These are phyloP conservation scores for Babylonia areolata DNA, from an alignment of 1,140 invertebrate species.

Conservation along the genomic window DNA sequence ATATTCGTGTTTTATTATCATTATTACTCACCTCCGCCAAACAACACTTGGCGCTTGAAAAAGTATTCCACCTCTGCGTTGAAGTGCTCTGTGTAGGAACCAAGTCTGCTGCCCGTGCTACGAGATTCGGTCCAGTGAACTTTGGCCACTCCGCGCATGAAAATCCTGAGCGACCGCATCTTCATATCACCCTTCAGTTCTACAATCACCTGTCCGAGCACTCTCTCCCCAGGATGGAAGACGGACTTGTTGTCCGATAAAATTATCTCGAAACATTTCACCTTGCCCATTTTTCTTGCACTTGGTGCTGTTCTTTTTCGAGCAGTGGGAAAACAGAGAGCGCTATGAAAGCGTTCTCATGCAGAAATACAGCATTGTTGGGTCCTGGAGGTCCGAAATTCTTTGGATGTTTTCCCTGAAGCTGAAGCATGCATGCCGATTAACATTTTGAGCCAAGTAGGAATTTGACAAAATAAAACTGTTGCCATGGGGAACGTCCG, in stretches of 20 bases:
- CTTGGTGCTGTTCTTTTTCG: neutral
- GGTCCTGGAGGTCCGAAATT: constrained; percentile 34
- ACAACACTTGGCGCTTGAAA: constrained; percentile 76
- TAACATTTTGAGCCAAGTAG: constrained; percentile 38
- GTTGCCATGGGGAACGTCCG: constrained; percentile 11
- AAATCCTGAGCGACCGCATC: constrained; percentile 76
- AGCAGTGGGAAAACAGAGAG: neutral
- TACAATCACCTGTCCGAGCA: constrained; percentile 76
- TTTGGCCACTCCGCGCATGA: constrained; percentile 77
- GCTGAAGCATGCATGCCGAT: neutral
- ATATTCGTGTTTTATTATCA: neutral
- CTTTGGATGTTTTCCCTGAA: constrained; percentile 15
- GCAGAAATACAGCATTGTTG: constrained; percentile 24
- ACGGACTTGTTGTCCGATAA: constrained; percentile 76
- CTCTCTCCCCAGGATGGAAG: constrained; percentile 76
- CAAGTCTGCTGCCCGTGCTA: constrained; percentile 76
- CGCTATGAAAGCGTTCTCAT: neutral
- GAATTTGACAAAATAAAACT: constrained; percentile 46
- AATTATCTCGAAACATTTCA: constrained; percentile 77
- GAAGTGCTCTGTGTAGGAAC: constrained; percentile 78
- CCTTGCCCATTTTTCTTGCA: constrained; percentile 74
- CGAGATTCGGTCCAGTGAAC: constrained; percentile 78
- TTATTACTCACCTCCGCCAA: constrained; percentile 75
- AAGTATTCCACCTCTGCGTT: constrained; percentile 79
- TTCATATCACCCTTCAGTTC: constrained; percentile 78